phyloP scores from a whole-genome alignment of 2,797 vertebrate species.

The Clamator glandarius region DNA sequence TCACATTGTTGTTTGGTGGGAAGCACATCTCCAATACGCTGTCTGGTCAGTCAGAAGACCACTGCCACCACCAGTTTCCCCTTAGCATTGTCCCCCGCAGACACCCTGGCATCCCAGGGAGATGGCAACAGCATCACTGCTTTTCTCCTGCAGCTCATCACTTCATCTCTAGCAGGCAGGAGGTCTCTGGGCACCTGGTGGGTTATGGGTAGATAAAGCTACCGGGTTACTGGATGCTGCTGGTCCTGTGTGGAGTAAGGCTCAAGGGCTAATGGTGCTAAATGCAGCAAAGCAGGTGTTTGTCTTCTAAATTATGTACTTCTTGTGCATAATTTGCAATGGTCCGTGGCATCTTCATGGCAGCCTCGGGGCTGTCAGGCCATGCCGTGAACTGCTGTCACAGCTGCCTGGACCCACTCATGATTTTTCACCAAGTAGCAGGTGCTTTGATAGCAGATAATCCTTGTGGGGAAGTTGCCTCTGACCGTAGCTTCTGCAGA shows the following conservation, averaged over 20 bases:
- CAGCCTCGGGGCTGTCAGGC: fast-evolving
- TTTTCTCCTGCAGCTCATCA: neutral
- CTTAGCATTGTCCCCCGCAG: neutral
- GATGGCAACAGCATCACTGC: neutral
- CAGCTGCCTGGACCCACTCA: neutral
- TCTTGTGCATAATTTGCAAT: neutral
- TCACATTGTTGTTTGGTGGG: neutral
- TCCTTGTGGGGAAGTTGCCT: neutral
- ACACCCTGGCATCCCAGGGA: neutral
- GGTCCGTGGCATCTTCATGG: neutral
- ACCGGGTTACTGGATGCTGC: neutral
- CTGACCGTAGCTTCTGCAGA: neutral
- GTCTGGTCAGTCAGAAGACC: neutral
- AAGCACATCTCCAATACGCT: neutral
- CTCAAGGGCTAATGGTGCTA: fast-evolving
- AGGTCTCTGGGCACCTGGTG: neutral
- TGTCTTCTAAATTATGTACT: neutral
- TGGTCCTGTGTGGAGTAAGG: neutral
- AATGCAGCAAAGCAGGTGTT: neutral
- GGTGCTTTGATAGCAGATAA: neutral
- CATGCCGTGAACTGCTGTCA: neutral
- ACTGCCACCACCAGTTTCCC: neutral
- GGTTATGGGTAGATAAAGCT: neutral
- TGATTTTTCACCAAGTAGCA: neutral
- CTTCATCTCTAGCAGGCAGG: neutral